A percentile compares a stretch with the other conserved stretches of the same genome.
These are phyloP conservation scores for Eumaeus atala DNA, from an alignment of 1,140 invertebrate species.

Conservation along the genomic window DNA sequence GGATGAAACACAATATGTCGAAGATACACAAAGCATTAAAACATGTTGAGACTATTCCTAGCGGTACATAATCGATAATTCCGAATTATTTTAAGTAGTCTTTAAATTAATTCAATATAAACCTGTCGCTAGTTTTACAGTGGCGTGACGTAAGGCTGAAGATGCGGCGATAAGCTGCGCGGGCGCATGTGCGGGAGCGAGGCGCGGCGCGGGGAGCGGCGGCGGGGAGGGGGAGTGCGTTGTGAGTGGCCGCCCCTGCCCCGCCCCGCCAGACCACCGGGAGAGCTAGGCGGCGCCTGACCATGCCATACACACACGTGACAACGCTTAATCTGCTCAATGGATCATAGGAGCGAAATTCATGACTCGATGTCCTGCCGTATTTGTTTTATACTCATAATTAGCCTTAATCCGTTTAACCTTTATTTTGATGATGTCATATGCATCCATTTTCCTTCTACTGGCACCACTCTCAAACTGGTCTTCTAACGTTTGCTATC, in stretches of 20 bases:
- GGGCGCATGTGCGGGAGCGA: constrained; percentile 30
- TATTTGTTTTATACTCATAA: background rate
- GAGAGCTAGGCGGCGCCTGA: constrained; percentile 58
- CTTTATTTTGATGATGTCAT: too few relatives aligned
- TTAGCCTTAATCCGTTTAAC: background rate
- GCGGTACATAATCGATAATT: too few relatives aligned
- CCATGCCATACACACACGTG: constrained; percentile 48
- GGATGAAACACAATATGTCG: constrained; percentile 1
- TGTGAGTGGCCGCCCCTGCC: constrained; percentile 58
- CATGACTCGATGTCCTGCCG: constrained; percentile 22
- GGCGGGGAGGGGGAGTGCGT: constrained; percentile 34
- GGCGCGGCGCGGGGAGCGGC: constrained; percentile 27
- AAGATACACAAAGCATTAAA: constrained; percentile 7
- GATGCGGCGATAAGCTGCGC: constrained; percentile 60
- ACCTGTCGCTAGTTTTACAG: constrained; percentile 48
- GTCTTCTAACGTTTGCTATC: too few relatives aligned
- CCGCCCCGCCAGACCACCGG: constrained; percentile 68
- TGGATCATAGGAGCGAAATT: constrained; percentile 30
- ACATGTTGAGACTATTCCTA: background rate
- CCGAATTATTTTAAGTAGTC: too few relatives aligned
- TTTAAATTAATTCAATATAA: constrained; percentile 43
- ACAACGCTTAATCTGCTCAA: constrained; percentile 45
- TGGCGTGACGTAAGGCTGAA: constrained; percentile 55
- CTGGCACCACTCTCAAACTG: too few relatives aligned
- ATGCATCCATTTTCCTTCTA: too few relatives aligned